Evolutionary conservation across 2,113 vertebrate species (phyloP).

Genomic region (Calonectris borealis): DNA sequence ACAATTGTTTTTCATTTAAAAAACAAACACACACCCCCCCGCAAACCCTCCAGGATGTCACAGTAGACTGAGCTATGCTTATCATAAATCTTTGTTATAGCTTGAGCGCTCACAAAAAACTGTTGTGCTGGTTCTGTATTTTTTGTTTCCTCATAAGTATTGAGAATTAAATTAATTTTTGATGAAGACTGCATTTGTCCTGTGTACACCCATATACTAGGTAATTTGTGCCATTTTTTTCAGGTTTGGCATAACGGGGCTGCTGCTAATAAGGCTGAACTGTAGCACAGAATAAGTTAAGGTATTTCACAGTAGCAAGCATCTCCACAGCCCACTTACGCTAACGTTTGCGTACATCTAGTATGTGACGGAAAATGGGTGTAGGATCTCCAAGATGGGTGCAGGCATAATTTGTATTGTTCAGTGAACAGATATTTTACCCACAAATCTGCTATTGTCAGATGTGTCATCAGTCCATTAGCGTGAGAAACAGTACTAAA

Average conservation of each 20-base stretch:
- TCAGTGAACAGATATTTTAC: slow-evolving; percentile 21
- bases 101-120: not conserved
- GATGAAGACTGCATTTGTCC: not conserved
- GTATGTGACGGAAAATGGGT: not conserved
- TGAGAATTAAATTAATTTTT: not conserved
- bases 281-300: not conserved
- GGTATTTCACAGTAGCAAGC: not conserved
- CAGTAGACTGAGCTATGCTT: not conserved
- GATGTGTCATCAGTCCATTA: slow-evolving; percentile 47
- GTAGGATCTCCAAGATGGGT: not conserved
- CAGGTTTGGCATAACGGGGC: not conserved
- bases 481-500: slow-evolving; percentile 47
- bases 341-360: not conserved
- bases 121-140: not conserved
- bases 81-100: not conserved
- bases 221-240: not conserved
- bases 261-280: not conserved
- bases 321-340: not conserved
- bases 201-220: not conserved
- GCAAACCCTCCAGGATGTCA: not conserved
- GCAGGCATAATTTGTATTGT: not conserved
- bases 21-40: not conserved
- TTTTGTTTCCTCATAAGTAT: not conserved
- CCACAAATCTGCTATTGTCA: slow-evolving; percentile 24
- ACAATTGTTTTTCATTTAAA: not conserved